Conservation (phyloP, 2,888 invertebrate species). For the Macrosoma leucophasiata region DNA sequence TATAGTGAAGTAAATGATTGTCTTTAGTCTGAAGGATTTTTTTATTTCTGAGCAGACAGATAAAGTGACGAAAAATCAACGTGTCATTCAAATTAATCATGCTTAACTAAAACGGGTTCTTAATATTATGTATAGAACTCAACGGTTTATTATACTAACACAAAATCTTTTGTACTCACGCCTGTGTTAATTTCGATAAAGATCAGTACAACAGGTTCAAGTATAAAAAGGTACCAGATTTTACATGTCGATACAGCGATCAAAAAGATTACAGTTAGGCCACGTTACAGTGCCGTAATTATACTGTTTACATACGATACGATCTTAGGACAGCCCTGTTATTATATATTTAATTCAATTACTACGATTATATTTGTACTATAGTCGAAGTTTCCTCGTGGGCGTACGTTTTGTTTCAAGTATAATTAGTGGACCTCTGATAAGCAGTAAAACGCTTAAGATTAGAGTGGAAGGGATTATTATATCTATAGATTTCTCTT, state of each 20-base stretch:
- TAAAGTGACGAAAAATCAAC: too few species aligned
- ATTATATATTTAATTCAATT: constrained; percentile 73
- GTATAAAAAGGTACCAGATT: too few species aligned
- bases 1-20: too few species aligned
- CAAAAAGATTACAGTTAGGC: constrained; percentile 24
- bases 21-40: too few species aligned
- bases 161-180: too few species aligned
- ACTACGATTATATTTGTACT: constrained; percentile 61
- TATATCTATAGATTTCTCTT: constrained; percentile 40
- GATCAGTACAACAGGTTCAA: too few species aligned
- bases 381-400: constrained; percentile 37
- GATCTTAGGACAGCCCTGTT: constrained; percentile 41
- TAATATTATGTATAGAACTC: too few species aligned
- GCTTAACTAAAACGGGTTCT: too few species aligned
- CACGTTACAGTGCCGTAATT: constrained; percentile 27
- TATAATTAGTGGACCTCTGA: constrained; percentile 63
- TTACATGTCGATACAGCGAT: constrained; percentile 19
- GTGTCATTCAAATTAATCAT: too few species aligned
- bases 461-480: constrained; percentile 57
- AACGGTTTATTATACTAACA: too few species aligned
- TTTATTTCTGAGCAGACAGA: too few species aligned
- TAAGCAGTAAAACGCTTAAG: constrained; percentile 66
- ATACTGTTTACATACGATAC: constrained; percentile 60
- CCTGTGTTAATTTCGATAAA: too few species aligned
- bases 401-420: constrained; percentile 49